Conservation (phyloP, 2,797 vertebrate genomes). For the Cichlasoma orientale region DNA sequence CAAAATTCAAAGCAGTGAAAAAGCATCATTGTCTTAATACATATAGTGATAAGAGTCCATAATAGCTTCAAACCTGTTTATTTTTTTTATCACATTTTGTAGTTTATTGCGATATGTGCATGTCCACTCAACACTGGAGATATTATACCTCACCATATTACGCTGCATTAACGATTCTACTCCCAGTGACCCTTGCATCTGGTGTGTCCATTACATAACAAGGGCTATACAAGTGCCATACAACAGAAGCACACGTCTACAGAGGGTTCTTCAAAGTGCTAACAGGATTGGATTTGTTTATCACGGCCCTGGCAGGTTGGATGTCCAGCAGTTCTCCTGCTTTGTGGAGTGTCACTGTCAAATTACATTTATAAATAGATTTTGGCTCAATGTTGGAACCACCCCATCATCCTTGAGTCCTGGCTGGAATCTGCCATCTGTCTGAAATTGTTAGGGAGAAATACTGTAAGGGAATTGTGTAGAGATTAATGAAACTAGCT, state of each 20-base stretch:
- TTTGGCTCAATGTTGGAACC: slow-evolving; percentile 53
- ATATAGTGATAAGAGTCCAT: no score
- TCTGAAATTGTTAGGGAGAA: slow-evolving; percentile 41
- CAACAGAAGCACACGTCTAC: slow-evolving; percentile 31
- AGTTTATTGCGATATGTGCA: background rate
- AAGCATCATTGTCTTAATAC: background rate
- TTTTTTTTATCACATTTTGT: background rate
- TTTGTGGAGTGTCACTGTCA: slow-evolving; percentile 63
- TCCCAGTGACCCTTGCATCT: slow-evolving; percentile 1
- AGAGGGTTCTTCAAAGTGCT: slow-evolving; percentile 38
- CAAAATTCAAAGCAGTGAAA: background rate
- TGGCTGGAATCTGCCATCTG: slow-evolving; percentile 67
- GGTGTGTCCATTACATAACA: slow-evolving; percentile 30
- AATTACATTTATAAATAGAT: slow-evolving; percentile 76
- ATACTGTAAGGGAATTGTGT: background rate
- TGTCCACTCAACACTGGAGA: background rate
- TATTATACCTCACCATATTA: background rate
- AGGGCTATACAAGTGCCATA: background rate
- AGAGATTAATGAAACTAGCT: background rate
- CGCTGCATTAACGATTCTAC: background rate
- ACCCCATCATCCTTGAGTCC: slow-evolving; percentile 48
- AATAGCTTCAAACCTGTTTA: background rate
- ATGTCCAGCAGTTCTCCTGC: slow-evolving; percentile 54
- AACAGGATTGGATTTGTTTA: slow-evolving; percentile 63
- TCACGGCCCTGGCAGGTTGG: slow-evolving; percentile 51